A percentile compares a stretch with the other conserved stretches of the same genome.
These are phyloP conservation scores for Fukomys damarensis DNA, from an alignment of 2,113 vertebrate genomes.

Conservation along the genomic window DNA sequence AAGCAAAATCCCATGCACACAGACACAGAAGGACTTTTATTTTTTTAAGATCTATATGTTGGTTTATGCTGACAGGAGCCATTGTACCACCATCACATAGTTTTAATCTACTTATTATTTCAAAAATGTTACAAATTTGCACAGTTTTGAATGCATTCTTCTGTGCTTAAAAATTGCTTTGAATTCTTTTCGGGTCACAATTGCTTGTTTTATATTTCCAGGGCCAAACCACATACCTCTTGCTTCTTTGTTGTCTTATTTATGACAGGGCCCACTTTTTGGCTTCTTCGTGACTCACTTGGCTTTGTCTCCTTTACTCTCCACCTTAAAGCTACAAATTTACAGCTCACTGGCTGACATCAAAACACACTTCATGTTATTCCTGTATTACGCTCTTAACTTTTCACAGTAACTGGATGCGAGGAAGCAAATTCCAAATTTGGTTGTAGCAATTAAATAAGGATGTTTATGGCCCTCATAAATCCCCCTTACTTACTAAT, in stretches of 20 bases:
- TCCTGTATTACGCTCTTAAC: conserved; percentile 39
- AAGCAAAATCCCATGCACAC: neutral
- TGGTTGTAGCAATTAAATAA: neutral
- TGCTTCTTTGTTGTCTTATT: neutral
- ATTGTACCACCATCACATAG: neutral
- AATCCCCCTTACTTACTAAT: neutral
- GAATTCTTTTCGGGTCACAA: neutral
- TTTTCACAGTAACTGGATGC: conserved; percentile 11
- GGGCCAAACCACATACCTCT: neutral
- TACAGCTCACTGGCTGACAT: conserved; percentile 59
- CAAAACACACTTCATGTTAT: conserved; percentile 28
- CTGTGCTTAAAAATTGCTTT: neutral
- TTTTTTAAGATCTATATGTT: neutral
- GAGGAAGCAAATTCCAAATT: conserved; percentile 62
- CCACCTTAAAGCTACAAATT: conserved; percentile 55
- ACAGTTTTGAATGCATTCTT: neutral
- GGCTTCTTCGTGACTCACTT: neutral
- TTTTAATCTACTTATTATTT: neutral
- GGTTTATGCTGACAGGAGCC: neutral
- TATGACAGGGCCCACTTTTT: conserved; percentile 60
- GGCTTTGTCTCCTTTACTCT: conserved; percentile 45
- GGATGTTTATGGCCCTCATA: neutral
- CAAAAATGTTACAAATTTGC: neutral
- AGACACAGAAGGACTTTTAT: neutral
- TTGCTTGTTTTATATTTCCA: neutral